phyloP scores from a whole-genome alignment of 1,140 invertebrate genomes.

The Maconellicoccus hirsutus region DNA sequence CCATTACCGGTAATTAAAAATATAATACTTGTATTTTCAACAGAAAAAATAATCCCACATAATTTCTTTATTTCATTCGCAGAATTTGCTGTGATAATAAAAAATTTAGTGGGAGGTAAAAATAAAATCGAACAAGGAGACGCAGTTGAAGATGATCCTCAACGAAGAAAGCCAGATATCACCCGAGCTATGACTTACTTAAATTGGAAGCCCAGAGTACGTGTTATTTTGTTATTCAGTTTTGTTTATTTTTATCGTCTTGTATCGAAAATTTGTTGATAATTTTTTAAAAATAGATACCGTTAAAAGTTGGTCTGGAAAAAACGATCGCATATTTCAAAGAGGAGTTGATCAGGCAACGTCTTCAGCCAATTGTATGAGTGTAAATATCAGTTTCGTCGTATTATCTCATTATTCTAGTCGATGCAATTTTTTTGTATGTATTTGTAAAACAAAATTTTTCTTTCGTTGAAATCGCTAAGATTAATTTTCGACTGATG shows the following conservation, averaged over 20 bases:
- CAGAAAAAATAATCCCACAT: neutral
- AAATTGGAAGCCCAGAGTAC: conserved; percentile 87
- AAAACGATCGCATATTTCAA: conserved; percentile 86
- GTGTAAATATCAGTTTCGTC: too few species aligned
- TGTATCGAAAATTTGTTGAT: conserved; percentile 6
- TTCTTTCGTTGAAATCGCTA: too few species aligned
- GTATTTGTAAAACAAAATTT: too few species aligned
- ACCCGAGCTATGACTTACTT: conserved; percentile 70
- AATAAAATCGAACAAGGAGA: conserved; percentile 71
- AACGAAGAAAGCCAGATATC: conserved; percentile 86
- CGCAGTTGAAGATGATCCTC: conserved; percentile 90
- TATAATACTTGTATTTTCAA: neutral
- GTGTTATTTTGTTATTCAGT: too few species aligned
- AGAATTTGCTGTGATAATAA: conserved; percentile 93
- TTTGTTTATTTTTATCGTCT: too few species aligned
- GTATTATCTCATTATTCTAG: too few species aligned
- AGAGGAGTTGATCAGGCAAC: conserved; percentile 46
- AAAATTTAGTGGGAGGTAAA: conserved; percentile 67
- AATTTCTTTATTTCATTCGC: conserved; percentile 29
- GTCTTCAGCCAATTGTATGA: neutral
- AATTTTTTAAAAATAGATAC: conserved; percentile 44
- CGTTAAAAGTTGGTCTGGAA: conserved; percentile 66
- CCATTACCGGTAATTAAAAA: conserved; percentile 62
- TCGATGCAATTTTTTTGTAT: too few species aligned
- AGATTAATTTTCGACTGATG: too few species aligned